Conservation (phyloP, 2,888 invertebrate species). For the Aphrophora alni region DNA sequence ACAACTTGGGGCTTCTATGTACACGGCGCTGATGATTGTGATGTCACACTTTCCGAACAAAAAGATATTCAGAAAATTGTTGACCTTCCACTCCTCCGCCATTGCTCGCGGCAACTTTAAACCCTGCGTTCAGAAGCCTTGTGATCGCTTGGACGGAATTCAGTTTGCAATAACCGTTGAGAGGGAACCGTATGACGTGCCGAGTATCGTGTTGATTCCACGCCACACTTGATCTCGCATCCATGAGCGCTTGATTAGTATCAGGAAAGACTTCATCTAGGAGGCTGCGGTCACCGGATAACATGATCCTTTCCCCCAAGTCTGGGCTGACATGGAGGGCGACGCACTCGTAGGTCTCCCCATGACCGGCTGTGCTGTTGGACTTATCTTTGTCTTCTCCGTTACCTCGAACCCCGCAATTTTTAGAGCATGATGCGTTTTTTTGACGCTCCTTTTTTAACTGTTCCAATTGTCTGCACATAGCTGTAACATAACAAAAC, state of each 20-base stretch:
- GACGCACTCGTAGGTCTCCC: conserved; percentile 70
- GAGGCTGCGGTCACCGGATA: conserved; percentile 78
- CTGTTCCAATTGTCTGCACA: conserved; percentile 75
- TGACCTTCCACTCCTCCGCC: conserved; percentile 89
- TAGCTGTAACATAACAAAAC: conserved; percentile 62
- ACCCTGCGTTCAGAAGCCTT: conserved; percentile 77
- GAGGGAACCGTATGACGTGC: conserved; percentile 83
- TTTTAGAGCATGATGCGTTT: conserved; percentile 44
- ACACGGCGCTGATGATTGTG: background rate
- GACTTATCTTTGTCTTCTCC: conserved; percentile 39
- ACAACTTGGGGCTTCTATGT: background rate
- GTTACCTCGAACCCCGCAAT: conserved; percentile 52
- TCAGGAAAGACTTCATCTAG: conserved; percentile 78
- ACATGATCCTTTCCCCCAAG: conserved; percentile 79
- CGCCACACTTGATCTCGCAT: conserved; percentile 77
- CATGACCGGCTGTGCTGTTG: conserved; percentile 22
- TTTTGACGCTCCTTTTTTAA: conserved; percentile 72
- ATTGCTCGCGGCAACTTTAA: conserved; percentile 80
- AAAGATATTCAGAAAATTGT: conserved; percentile 88
- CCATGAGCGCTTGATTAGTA: conserved; percentile 80
- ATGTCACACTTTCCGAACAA: conserved; percentile 64
- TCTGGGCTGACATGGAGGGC: conserved; percentile 82
- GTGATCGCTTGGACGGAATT: conserved; percentile 90
- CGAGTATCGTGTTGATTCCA: conserved; percentile 84
- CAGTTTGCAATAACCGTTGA: conserved; percentile 88